Evolutionary conservation across 2,888 invertebrate genomes (phyloP).

Genomic region (Erebia aethiops): DNA sequence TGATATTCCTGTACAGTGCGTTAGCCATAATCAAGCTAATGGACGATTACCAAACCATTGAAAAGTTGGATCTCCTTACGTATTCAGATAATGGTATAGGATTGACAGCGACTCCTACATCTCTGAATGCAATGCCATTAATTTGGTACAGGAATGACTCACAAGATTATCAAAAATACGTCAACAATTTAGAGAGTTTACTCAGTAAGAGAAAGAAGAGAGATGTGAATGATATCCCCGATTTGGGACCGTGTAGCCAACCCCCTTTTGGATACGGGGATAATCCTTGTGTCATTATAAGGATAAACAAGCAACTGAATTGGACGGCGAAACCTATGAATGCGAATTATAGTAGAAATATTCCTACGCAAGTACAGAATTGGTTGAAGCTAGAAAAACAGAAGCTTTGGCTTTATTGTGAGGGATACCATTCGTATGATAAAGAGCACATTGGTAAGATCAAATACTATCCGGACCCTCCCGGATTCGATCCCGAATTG

Average conservation of each 20-base stretch:
- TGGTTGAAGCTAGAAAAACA: constrained; percentile 56
- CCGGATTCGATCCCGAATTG: constrained; percentile 61
- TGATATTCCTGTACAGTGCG: constrained; percentile 57
- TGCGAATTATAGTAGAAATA: constrained; percentile 48
- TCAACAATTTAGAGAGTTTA: constrained; percentile 58
- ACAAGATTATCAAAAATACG: constrained; percentile 59
- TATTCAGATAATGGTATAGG: constrained; percentile 62
- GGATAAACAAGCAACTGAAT: constrained; percentile 63
- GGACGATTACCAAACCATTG: constrained; percentile 44
- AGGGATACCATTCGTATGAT: constrained; percentile 64
- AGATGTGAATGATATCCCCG: constrained; percentile 37
- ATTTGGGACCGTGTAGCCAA: constrained; percentile 65
- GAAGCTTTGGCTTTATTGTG: constrained; percentile 65
- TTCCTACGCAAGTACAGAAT: constrained; percentile 56
- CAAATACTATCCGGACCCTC: constrained; percentile 69
- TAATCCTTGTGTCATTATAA: constrained; percentile 66
- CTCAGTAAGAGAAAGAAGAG: constrained; percentile 52
- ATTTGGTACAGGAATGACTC: constrained; percentile 63
- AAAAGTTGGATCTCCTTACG: constrained; percentile 48
- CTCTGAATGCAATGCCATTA: constrained; percentile 54
- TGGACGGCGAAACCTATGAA: constrained; percentile 65
- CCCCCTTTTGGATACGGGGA: constrained; percentile 69
- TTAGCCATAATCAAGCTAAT: constrained; percentile 51
- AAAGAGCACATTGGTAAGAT: constrained; percentile 67
- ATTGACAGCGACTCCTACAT: constrained; percentile 62